phyloP scores from a whole-genome alignment of 2,888 invertebrate species.

The Empis stercorea region DNA sequence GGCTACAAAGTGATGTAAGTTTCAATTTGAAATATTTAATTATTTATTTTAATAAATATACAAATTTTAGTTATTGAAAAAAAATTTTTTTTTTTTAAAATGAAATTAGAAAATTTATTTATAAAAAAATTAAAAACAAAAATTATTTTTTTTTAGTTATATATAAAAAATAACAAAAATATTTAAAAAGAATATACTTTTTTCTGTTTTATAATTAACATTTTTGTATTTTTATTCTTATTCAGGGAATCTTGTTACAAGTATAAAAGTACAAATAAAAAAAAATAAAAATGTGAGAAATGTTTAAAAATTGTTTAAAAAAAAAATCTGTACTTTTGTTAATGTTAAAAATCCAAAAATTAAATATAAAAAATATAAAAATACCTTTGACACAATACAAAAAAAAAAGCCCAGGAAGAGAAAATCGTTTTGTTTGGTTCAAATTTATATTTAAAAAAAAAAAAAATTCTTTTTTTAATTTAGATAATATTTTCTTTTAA shows the following conservation, averaged over 20 bases:
- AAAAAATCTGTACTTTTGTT: neutral
- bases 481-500: neutral
- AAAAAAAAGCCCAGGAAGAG: neutral
- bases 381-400: neutral
- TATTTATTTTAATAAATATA: too few relatives aligned
- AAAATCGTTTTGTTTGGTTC: neutral
- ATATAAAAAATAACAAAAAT: neutral
- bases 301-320: neutral
- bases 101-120: neutral
- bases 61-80: too few relatives aligned
- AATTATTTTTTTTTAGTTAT: neutral
- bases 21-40: too few relatives aligned
- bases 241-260: neutral
- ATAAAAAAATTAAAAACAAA: neutral
- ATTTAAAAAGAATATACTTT: neutral
- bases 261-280: neutral
- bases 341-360: neutral
- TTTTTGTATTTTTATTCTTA: neutral
- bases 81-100: too few relatives aligned
- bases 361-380: too few relatives aligned
- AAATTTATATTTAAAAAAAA: neutral
- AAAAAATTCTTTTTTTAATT: too few relatives aligned
- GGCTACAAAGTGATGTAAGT: constrained; percentile 55
- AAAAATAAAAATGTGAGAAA: neutral
- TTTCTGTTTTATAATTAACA: neutral